Conservation (phyloP, 1,140 invertebrate genomes). For the Zaprionus camerounensis region DNA sequence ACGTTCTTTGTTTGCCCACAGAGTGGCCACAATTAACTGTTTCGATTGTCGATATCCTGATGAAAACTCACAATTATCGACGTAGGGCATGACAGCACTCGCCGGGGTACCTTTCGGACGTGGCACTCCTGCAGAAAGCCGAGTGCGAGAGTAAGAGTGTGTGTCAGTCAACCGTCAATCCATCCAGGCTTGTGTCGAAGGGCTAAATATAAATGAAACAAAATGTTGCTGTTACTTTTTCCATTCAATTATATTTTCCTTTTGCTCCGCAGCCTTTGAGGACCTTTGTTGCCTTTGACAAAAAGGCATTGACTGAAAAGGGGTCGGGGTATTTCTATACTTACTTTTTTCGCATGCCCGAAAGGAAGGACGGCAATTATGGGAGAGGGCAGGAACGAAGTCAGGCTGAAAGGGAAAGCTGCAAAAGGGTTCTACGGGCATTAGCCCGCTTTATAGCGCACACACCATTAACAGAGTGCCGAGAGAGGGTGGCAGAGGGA, state of each 20-base stretch:
- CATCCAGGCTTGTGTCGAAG: neutral
- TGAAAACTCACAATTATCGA: constrained; percentile 45
- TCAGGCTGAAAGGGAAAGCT: constrained; percentile 4
- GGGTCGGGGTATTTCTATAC: constrained; percentile 17
- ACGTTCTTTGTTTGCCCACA: constrained; percentile 28
- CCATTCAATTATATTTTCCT: constrained; percentile 48
- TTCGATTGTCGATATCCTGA: constrained; percentile 46
- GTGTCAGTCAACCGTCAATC: constrained; percentile 25
- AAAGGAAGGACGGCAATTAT: constrained; percentile 40
- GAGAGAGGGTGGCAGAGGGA: neutral
- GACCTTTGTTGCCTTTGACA: constrained; percentile 38
- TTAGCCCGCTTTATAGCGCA: constrained; percentile 56
- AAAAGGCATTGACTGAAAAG: constrained; percentile 14
- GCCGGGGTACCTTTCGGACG: constrained; percentile 2
- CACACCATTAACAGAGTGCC: constrained; percentile 54
- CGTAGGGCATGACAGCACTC: constrained; percentile 1
- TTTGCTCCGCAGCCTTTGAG: constrained; percentile 12
- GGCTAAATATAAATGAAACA: constrained; percentile 44
- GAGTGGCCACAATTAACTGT: constrained; percentile 46
- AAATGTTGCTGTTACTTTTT: constrained; percentile 55
- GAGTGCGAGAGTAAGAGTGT: neutral
- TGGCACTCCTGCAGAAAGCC: neutral
- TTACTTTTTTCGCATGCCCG: constrained; percentile 41
- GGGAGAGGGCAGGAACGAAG: constrained; percentile 3
- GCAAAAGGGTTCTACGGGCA: constrained; percentile 48